Evolutionary conservation across 2,797 vertebrate species (phyloP), one percentile per base, ranked within the genome.

Genomic region (Alcedo quadribrachys): DNA sequence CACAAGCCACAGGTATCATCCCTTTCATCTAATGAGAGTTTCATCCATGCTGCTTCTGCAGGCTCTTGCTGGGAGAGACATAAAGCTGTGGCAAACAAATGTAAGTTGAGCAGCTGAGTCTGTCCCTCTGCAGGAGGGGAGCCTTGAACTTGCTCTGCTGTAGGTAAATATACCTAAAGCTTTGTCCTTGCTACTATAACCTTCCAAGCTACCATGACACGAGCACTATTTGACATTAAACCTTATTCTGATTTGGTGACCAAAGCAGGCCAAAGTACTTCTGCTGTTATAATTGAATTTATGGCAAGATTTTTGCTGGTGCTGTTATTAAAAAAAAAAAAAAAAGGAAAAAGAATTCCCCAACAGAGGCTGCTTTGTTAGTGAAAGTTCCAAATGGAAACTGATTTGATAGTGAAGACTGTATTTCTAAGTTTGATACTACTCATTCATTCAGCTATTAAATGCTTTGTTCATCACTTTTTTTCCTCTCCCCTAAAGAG

Each of bases 1-100:
- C 84, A 57, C 25, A 61, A 63, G 69, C 78, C 88, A 71, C 91
- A 94, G 89, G 89, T 40, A 75, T 45, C 53, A 84, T 90, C 80
- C 48, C 89, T 71, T 93, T 87, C 51, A 40, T 76, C 51, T 71
- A 30, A 57, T 61, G 42, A 87, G 74, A 65, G 54, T 55, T 65
- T 50, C 45, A 48, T 37, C 57, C 9, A 1, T 80, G 82, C 46
- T 82, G 60, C 70, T 85, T 68, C 61, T 51, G 57, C 63, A 55
- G 2, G 25, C 57, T 77, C 42, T 76, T 60, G 51, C 77, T 62
- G 81, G 65, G 50, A 78, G 43, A 53, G 4, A 3, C 19, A 12
- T 35, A 50, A 37, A 71, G 62, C 81, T 81, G 81, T 62, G 89
- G 87, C 45, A 67, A 82, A 57, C 61, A 57, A 58, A 28, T 4